These are phyloP conservation scores for Desmodus rotundus DNA, from an alignment of 2,113 vertebrate species.

Conservation along the genomic window DNA sequence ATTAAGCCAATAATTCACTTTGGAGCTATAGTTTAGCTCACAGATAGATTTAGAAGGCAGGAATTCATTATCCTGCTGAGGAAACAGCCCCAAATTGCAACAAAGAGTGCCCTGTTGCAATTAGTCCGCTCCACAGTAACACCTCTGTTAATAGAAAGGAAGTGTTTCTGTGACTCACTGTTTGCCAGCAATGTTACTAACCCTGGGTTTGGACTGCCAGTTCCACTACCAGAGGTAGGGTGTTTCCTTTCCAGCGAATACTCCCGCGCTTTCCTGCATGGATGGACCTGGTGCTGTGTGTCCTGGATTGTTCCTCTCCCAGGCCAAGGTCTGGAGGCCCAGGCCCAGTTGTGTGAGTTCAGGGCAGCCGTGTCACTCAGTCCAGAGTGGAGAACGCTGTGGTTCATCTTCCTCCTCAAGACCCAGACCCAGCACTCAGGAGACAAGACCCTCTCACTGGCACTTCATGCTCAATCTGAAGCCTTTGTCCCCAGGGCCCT, in stretches of 20 bases:
- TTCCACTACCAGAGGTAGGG: neutral
- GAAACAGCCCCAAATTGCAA: neutral
- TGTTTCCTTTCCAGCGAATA: conserved; percentile 12
- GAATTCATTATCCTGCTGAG: neutral
- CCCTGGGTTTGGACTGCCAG: neutral
- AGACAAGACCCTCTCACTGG: neutral
- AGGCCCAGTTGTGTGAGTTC: neutral
- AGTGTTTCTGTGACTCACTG: conserved; percentile 49
- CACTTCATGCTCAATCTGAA: neutral
- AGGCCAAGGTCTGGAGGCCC: no score
- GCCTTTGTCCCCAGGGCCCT: neutral
- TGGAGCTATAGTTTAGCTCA: neutral
- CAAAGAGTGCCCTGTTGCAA: conserved; percentile 60
- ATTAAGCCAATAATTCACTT: neutral
- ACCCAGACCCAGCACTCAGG: neutral
- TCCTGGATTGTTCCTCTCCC: neutral
- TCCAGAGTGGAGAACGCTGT: neutral
- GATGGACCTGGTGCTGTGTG: neutral
- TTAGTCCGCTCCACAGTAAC: conserved; percentile 52
- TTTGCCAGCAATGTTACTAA: conserved; percentile 49
- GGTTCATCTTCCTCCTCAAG: neutral
- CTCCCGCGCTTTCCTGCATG: neutral
- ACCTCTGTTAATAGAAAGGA: conserved; percentile 67
- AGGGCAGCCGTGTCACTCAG: rapidly evolving
- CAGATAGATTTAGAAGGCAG: neutral